A percentile compares a stretch with the other conserved stretches of the same genome.
Conservation (phyloP, 2,888 invertebrate genomes). For the Dynastes grantii region DNA sequence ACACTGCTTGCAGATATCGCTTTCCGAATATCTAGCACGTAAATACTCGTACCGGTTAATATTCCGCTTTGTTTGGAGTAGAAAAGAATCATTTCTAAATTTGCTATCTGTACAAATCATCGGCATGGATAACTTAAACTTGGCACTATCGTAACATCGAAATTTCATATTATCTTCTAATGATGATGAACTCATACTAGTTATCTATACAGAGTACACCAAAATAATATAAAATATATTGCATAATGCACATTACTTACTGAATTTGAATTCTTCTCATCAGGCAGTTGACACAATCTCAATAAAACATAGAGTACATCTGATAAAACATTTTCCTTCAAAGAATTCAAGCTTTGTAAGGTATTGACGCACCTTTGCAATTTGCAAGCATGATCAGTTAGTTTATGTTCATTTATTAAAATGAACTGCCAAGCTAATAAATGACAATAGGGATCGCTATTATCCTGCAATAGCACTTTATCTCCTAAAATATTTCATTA, state of each 20-base stretch:
- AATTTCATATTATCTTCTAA: constrained; percentile 24
- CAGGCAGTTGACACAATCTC: constrained; percentile 54
- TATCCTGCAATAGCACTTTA: constrained; percentile 58
- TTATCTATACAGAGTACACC: constrained; percentile 7
- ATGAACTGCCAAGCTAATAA: constrained; percentile 65
- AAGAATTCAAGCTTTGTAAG: constrained; percentile 54
- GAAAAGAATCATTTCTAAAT: constrained; percentile 48
- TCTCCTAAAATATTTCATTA: constrained; percentile 43
- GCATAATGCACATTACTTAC: constrained; percentile 6
- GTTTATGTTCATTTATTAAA: constrained; percentile 61
- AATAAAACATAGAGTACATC: constrained; percentile 55
- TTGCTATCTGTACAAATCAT: constrained; percentile 48
- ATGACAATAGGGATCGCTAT: constrained; percentile 63
- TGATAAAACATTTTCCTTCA: constrained; percentile 50
- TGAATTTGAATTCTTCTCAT: constrained; percentile 30
- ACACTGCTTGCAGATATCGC: constrained; percentile 20
- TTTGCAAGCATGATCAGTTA: constrained; percentile 60
- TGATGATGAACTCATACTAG: background rate
- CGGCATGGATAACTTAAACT: constrained; percentile 44
- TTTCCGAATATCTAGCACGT: constrained; percentile 32
- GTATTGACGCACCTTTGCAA: constrained; percentile 59
- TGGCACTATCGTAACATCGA: constrained; percentile 41
- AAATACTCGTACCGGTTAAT: constrained; percentile 9
- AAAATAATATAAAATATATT: background rate
- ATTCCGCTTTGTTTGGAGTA: constrained; percentile 44